Evolutionary conservation across 1,140 invertebrate genomes (phyloP).

Genomic region (Maconellicoccus hirsutus): DNA sequence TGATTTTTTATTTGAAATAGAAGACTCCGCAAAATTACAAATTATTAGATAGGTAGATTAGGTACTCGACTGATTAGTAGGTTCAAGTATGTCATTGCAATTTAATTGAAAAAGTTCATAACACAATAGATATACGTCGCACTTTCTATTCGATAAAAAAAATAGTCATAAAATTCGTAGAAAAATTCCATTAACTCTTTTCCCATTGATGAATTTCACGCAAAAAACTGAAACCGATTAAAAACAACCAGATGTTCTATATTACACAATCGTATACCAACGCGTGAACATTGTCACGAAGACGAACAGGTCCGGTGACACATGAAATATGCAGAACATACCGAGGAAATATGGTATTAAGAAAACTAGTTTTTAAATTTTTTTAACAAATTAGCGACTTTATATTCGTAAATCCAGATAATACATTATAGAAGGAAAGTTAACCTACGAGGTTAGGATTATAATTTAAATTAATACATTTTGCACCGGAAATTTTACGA

Average conservation of each 20-base stretch:
- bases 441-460: slow-evolving; percentile 1
- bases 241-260: background rate
- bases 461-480: background rate
- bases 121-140: no score
- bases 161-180: no score
- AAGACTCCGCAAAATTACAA: no score
- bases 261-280: background rate
- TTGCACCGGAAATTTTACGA: background rate
- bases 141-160: no score
- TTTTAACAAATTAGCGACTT: background rate
- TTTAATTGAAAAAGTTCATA: no score
- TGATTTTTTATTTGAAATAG: no score
- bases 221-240: background rate
- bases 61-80: no score
- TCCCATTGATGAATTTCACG: no score
- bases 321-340: background rate
- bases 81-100: no score
- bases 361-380: background rate
- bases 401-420: background rate
- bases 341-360: background rate
- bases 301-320: slow-evolving; percentile 1
- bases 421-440: background rate
- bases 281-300: background rate
- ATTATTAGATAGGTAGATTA: no score
- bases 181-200: no score